Percentiles rank a stretch among this genome's conserved stretches.
phyloP scores from a whole-genome alignment of 2,888 invertebrate species.

The Proisotoma minuta region DNA sequence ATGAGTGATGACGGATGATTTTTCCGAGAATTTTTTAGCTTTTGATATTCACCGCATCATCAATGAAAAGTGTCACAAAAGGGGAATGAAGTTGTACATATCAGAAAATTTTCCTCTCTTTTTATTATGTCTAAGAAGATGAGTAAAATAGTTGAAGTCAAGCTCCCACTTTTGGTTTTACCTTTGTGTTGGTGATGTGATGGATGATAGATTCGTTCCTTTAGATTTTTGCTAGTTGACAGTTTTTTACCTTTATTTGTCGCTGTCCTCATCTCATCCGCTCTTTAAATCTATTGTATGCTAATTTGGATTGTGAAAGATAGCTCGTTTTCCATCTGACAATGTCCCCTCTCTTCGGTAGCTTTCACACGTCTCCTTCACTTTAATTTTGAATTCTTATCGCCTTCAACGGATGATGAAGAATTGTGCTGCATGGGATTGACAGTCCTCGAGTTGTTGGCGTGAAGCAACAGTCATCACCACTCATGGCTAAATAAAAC shows the following conservation, averaged over 20 bases:
- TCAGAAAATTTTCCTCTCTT: not conserved
- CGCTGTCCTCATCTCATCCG: too few species aligned
- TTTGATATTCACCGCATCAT: not conserved
- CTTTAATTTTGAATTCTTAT: not conserved
- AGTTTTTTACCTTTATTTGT: too few species aligned
- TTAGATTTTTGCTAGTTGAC: slow-evolving; percentile 34
- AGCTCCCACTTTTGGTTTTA: not conserved
- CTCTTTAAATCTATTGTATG: slow-evolving; percentile 33
- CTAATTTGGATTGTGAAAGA: slow-evolving; percentile 25
- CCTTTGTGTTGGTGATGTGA: slow-evolving; percentile 20
- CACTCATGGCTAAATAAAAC: too few species aligned
- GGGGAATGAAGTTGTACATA: slow-evolving; percentile 3
- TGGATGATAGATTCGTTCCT: slow-evolving; percentile 29
- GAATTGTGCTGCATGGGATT: not conserved
- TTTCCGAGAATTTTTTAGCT: not conserved
- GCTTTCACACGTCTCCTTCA: not conserved
- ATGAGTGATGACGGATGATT: slow-evolving; percentile 5
- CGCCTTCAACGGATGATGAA: not conserved
- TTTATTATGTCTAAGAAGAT: too few species aligned
- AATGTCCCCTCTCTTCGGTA: not conserved
- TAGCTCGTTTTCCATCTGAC: not conserved
- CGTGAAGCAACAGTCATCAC: slow-evolving; percentile 1
- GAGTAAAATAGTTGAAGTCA: too few species aligned
- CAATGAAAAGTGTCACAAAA: slow-evolving; percentile 1
- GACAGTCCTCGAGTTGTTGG: not conserved